A percentile compares a stretch with the other conserved stretches of the same genome.
Conservation (phyloP, 2,797 vertebrate species). For the Phrynocephalus forsythii region DNA sequence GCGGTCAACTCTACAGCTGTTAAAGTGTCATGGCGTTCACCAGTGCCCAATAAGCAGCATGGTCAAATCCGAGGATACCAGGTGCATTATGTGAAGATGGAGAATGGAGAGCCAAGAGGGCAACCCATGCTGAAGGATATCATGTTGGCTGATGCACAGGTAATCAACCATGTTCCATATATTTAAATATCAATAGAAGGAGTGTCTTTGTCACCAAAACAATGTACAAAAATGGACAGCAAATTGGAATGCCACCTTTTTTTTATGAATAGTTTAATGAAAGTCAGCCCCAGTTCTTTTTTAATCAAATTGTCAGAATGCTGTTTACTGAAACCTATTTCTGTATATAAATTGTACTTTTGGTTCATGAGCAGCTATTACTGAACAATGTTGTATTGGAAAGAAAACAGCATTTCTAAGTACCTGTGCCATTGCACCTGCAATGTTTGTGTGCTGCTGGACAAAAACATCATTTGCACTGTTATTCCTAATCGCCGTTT, state of each 20-base stretch:
- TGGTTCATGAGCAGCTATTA: neutral
- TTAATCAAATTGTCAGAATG: neutral
- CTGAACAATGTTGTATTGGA: neutral
- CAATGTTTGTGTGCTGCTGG: neutral
- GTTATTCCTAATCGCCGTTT: neutral
- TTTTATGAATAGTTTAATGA: neutral
- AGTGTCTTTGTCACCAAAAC: neutral
- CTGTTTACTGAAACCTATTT: too few relatives aligned
- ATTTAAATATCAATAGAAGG: neutral
- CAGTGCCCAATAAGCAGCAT: conserved; percentile 97
- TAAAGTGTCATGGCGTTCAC: conserved; percentile 99
- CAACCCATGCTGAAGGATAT: conserved; percentile 98
- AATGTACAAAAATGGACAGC: neutral
- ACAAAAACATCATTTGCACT: neutral
- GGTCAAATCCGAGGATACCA: conserved; percentile 99
- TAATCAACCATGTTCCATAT: conserved; percentile 70
- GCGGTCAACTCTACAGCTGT: conserved; percentile 99
- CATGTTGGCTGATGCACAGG: conserved; percentile 98
- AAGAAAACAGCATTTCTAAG: neutral
- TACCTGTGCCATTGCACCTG: neutral
- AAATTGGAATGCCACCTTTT: neutral
- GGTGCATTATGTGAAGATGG: conserved; percentile 98
- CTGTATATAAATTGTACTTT: neutral
- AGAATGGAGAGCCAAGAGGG: conserved; percentile 95
- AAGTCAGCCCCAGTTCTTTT: neutral